Evolutionary conservation across 2,797 vertebrate species (phyloP).

Genomic region (Tenualosa ilisha): DNA sequence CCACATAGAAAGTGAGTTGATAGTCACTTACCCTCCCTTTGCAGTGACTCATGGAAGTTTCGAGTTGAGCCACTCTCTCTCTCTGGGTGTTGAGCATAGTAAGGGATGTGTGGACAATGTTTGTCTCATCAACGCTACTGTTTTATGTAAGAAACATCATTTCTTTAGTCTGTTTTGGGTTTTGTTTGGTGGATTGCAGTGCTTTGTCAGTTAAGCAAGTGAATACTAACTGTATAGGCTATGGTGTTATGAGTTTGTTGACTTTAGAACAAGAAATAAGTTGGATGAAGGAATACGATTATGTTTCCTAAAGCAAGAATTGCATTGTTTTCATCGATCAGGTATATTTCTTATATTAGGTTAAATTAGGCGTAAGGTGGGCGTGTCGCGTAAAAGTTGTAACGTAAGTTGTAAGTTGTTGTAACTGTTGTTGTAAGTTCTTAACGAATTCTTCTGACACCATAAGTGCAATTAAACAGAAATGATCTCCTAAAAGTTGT

Average conservation of each 20-base stretch:
- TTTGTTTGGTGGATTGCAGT: neutral
- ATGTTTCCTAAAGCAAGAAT: neutral
- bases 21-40: neutral
- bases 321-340: neutral
- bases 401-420: too few relatives aligned
- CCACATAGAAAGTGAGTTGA: conserved; percentile 8
- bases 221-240: too few relatives aligned
- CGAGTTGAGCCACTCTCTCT: neutral
- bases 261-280: too few relatives aligned
- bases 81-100: neutral
- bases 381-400: neutral
- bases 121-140: conserved; percentile 15
- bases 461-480: neutral
- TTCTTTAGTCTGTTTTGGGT: neutral
- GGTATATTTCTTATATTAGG: neutral
- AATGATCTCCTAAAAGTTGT: neutral
- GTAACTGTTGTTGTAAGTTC: too few relatives aligned
- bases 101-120: conserved; percentile 19
- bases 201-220: neutral
- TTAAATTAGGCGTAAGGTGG: too few relatives aligned
- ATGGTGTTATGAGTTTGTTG: neutral
- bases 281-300: too few relatives aligned
- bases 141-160: conserved; percentile 11
- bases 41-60: conserved; percentile 14
- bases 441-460: neutral